phyloP scores from a whole-genome alignment of 2,888 invertebrate species.

The Invenusta paracnida region DNA sequence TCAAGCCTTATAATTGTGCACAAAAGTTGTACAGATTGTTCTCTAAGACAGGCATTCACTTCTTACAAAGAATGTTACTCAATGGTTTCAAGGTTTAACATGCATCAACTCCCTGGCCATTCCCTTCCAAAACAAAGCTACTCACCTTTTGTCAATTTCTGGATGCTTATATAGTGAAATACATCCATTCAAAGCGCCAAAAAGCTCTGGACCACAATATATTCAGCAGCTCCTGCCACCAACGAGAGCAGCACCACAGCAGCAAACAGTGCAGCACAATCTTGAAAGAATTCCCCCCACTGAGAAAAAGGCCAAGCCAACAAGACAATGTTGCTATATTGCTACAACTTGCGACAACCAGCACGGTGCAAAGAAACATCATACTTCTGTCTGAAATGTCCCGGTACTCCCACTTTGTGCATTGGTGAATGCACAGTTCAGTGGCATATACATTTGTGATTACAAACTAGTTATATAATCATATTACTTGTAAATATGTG shows the following conservation, averaged over 20 bases:
- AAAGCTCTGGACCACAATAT: neutral
- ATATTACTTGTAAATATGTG: neutral
- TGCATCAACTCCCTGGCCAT: neutral
- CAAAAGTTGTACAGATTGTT: constrained; percentile 3
- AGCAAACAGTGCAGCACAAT: neutral
- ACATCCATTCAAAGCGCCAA: neutral
- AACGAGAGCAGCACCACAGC: neutral
- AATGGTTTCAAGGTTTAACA: neutral
- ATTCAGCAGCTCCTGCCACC: neutral
- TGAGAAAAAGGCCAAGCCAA: neutral
- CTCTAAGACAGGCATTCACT: neutral
- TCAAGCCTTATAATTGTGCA: neutral
- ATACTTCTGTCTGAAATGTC: no score
- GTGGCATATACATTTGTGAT: neutral
- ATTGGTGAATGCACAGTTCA: constrained; percentile 13
- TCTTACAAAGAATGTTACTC: neutral
- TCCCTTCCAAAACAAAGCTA: neutral
- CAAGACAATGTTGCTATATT: neutral
- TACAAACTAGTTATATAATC: neutral
- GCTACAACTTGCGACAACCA: neutral
- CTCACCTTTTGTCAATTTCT: neutral
- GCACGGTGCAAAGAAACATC: neutral
- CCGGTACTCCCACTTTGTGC: neutral
- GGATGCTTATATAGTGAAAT: neutral
- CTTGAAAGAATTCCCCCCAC: constrained; percentile 2